Evolutionary conservation across 2,888 invertebrate genomes (phyloP).

Genomic region (Drosophila lutescens): DNA sequence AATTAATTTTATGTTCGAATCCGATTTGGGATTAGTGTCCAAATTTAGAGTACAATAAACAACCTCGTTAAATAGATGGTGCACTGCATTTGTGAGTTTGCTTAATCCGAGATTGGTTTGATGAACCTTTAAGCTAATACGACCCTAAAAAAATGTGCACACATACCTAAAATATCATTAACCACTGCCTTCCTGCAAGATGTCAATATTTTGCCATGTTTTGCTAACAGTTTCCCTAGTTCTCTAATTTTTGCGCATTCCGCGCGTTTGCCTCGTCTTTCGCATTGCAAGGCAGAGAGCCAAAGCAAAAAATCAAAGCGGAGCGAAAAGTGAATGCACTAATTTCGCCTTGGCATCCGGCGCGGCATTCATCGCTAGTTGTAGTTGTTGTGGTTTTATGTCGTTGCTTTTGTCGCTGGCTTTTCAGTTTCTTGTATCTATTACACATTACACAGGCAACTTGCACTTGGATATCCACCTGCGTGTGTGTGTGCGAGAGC

Average conservation of each 20-base stretch:
- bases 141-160: neutral
- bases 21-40: no score
- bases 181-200: neutral
- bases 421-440: slow-evolving; percentile 54
- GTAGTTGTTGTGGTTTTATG: slow-evolving; percentile 23
- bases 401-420: slow-evolving; percentile 42
- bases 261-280: slow-evolving; percentile 47
- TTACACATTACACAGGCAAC: slow-evolving; percentile 47
- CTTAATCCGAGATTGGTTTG: no score
- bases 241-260: slow-evolving; percentile 45
- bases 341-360: slow-evolving; percentile 82
- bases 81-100: no score
- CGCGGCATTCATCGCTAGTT: slow-evolving; percentile 65
- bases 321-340: slow-evolving; percentile 82
- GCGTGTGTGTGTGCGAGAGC: slow-evolving; percentile 8
- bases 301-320: slow-evolving; percentile 54
- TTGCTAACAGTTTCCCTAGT: slow-evolving; percentile 42
- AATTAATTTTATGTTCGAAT: no score
- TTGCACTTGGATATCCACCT: slow-evolving; percentile 42
- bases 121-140: no score
- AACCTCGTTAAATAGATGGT: no score
- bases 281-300: slow-evolving; percentile 55
- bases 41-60: no score
- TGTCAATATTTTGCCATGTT: slow-evolving; percentile 31
- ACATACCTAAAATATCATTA: no score